Base-by-base conservation (phyloP, 2,113 vertebrate genomes). In the Procavia capensis region DNA sequence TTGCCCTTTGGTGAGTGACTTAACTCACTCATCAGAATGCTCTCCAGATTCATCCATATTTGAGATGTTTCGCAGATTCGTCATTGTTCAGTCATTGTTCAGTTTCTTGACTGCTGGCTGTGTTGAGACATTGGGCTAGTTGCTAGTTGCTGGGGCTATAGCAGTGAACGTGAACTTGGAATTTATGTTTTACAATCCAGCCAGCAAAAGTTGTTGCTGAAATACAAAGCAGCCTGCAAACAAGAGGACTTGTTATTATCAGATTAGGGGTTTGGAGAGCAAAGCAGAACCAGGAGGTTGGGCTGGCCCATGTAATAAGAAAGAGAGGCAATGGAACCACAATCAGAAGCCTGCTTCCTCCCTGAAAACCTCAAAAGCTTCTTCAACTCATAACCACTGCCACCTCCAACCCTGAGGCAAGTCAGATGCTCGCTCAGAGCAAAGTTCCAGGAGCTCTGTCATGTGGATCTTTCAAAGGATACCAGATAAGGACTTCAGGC, bases 281-380 rank as follows among this genome's bases (percentile, higher is more conserved):
- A 64, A 83, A 89, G 43, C 5, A 50, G 79, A 86, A n/a, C 24
- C 16, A 17, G 45, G 43, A 27, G 47, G 36, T 31, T 3, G 1
- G 59, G 25, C 19, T 79, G 74, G 17, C 63, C 64, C 24, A 20
- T 34, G 61, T 41, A 81, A 13, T 45, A 27, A 88, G 11, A 90
- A 70, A 61, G 36, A 68, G 63, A 85, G 70, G 36, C 50, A 91
- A 8, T 41, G 80, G 80, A 39, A 90, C 82, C 89, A 85, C 76
- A 41, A 66, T 34, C 61, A 83, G 83, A 85, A 94, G 36, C 85
- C 74, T 8, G 39, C 68, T 92, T 92, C 85, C 92, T 95, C n/a
- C 66, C 45, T 66, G 64, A 80, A 95, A 90, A 59, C 91, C 72
- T 94, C 59, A 91, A 86, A 91, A 75, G 41, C 43, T 22, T 94